A percentile compares a stretch with the other conserved stretches of the same genome.
phyloP scores from a whole-genome alignment of 2,888 invertebrate species.

The Scaptomyza cyrtandrae region DNA sequence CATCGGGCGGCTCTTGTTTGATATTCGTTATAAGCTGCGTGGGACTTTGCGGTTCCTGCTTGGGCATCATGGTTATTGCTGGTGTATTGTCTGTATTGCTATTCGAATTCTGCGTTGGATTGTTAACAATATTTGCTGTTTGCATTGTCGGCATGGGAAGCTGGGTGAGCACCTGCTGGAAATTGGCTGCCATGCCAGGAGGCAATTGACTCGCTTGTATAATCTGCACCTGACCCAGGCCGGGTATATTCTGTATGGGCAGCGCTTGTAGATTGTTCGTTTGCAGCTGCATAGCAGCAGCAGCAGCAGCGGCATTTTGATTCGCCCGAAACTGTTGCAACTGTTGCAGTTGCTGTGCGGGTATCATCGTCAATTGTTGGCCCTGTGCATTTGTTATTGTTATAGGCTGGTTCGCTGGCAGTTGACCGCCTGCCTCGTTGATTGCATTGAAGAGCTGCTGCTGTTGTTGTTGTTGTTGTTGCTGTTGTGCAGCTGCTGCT shows the following conservation, averaged over 20 bases:
- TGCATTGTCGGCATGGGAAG: constrained; percentile 64
- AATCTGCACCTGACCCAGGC: constrained; percentile 91
- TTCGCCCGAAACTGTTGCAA: constrained; percentile 70
- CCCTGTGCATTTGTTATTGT: constrained; percentile 90
- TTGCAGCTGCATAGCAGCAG: constrained; percentile 80
- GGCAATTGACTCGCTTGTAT: constrained; percentile 85
- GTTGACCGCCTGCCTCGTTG: constrained; percentile 83
- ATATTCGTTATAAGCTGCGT: constrained; percentile 82
- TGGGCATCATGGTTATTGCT: constrained; percentile 67
- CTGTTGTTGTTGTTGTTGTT: constrained; percentile 72
- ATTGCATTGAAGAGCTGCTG: constrained; percentile 81
- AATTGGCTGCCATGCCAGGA: constrained; percentile 81
- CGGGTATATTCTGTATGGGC: constrained; percentile 91
- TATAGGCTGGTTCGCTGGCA: constrained; percentile 86
- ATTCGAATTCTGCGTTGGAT: constrained; percentile 61
- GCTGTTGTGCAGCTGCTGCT: constrained; percentile 43
- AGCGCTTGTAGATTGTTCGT: constrained; percentile 86
- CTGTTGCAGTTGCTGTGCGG: constrained; percentile 87
- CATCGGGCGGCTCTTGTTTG: constrained; percentile 83
- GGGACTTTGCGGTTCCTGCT: constrained; percentile 83
- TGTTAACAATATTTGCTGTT: constrained; percentile 24
- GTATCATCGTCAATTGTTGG: constrained; percentile 94
- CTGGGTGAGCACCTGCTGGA: constrained; percentile 76
- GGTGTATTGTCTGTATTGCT: constrained; percentile 58
- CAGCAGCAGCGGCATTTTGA: constrained; percentile 63